Evolutionary conservation across 2,797 vertebrate species (phyloP).

Genomic region (Halcyon chelicuti): DNA sequence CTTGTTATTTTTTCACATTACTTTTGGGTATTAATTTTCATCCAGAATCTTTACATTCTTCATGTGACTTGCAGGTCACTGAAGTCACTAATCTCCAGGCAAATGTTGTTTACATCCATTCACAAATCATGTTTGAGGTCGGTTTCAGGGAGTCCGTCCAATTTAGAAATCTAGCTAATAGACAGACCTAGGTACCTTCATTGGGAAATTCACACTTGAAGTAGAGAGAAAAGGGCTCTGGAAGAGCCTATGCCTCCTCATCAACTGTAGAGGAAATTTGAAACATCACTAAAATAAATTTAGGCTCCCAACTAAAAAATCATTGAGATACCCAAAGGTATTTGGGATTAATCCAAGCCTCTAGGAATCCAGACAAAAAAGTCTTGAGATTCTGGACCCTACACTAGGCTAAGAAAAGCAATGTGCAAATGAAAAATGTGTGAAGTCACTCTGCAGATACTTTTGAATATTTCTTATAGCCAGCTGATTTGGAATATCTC

Average conservation of each 20-base stretch:
- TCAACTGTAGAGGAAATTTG: not conserved
- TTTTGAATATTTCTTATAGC: not conserved
- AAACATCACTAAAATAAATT: not conserved
- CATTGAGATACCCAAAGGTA: not conserved
- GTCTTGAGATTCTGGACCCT: not conserved
- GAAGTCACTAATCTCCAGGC: not conserved
- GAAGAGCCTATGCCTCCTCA: not conserved
- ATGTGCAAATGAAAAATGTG: not conserved
- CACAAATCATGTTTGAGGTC: not conserved
- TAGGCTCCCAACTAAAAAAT: not conserved
- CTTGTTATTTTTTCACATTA: not conserved
- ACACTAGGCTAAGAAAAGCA: not conserved
- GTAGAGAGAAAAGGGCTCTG: not conserved
- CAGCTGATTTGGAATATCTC: not conserved
- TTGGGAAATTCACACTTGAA: not conserved
- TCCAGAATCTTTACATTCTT: not conserved
- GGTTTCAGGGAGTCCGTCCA: not conserved
- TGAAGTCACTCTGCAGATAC: not conserved
- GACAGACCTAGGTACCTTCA: not conserved
- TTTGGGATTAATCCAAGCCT: not conserved
- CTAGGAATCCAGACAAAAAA: not conserved
- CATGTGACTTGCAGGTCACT: not conserved
- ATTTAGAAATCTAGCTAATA: not conserved
- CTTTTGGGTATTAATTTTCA: not conserved
- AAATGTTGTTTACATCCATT: not conserved